These are phyloP conservation scores for Hydrotaea cyrtoneurina DNA, from an alignment of 2,888 invertebrate genomes.

Conservation along the genomic window DNA sequence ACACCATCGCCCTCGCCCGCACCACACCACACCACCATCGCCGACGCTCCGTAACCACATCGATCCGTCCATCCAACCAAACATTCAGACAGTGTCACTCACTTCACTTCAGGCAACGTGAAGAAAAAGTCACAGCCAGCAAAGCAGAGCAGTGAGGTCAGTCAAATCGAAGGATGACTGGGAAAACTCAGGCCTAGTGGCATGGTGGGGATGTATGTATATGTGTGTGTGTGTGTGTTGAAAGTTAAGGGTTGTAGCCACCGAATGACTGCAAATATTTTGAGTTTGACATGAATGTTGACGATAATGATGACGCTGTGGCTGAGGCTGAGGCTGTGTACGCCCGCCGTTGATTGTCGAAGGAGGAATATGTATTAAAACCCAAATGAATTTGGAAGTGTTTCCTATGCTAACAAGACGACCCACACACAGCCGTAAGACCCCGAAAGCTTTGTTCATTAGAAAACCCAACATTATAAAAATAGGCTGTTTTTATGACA, in stretches of 20 bases:
- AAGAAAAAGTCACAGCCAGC: neutral
- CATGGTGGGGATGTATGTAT: neutral
- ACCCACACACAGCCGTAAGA: neutral
- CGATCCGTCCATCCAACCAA: neutral
- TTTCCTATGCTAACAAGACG: neutral
- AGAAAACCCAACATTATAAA: slow-evolving; percentile 37
- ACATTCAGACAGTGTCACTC: neutral
- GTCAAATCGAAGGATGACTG: neutral
- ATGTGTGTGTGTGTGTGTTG: neutral
- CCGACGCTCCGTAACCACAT: neutral
- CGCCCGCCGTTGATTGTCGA: neutral
- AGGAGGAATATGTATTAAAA: slow-evolving; percentile 14
- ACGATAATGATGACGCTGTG: slow-evolving; percentile 2
- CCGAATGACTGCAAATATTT: slow-evolving; percentile 37
- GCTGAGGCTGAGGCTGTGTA: neutral
- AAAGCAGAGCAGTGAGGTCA: neutral
- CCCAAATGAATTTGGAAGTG: slow-evolving; percentile 11
- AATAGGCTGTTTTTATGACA: slow-evolving; percentile 58
- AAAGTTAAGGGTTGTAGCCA: slow-evolving; percentile 10
- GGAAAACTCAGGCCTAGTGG: neutral
- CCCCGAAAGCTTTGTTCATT: slow-evolving; percentile 32
- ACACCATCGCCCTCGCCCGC: neutral
- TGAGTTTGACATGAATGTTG: slow-evolving; percentile 7
- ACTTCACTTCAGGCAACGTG: neutral
- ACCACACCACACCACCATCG: neutral